Base-by-base conservation (phyloP, 2,113 vertebrate genomes). In the Rhinogobius similis region DNA sequence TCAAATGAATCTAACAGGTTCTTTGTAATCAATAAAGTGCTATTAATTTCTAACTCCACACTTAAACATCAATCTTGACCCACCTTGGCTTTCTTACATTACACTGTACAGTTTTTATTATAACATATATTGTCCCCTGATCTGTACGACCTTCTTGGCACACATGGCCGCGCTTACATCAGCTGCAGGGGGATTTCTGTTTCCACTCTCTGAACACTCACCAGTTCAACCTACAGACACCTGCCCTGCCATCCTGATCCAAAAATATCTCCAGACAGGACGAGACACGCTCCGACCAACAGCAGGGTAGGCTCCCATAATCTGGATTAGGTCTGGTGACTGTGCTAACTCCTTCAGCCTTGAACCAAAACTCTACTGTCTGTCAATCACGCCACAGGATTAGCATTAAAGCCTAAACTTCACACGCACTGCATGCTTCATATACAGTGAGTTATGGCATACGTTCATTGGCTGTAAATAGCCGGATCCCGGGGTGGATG, bases 251-350 rank as follows among this genome's bases (percentile, higher is more conserved):
- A 73, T 62, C 67, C 24, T 62, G 48, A 38, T n/a, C 65, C 78
- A 62, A 77, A 90, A 87, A 87, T 90, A 89, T 43, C 68, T 67
- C 26, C 69, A 67, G 79, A 80, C 64, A 63, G 32, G 74, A 79
- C 50, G 56, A 43, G 67, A 70, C 62, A 73, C 18, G 59, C 23
- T 18, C 27, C 14, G 48, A 67, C 16, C 14, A 64, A 53, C 20
- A 24, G 68, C 59, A 55, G 32, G 5, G 1, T 69, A 39, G 55
- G 78, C 76, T 75, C 67, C 48, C 73, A 52, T 86, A 78, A 84
- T 82, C 82, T 82, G 79, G 77, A 88, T 80, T 81, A 82, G 65
- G 7, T 1, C n/a, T 58, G 73, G 65, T 58, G 62, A 2, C 12
- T 3, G 46, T 71, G 55, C 55, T 64, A 65, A 61, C 63, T 32